These are phyloP conservation scores for Horisme vitalbata DNA, from an alignment of 2,888 invertebrate species.

Conservation along the genomic window DNA sequence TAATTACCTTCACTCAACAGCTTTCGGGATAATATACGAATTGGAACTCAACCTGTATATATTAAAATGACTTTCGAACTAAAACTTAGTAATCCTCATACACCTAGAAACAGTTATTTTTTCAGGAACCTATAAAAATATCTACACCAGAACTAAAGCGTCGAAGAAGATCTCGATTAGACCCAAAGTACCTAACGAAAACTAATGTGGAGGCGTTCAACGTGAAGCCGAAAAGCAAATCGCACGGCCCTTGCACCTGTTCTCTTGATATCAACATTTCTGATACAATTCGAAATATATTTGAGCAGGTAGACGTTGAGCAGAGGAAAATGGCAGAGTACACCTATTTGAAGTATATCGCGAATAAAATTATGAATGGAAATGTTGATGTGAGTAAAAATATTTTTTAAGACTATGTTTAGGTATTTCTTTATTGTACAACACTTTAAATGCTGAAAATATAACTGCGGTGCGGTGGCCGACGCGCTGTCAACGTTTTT, in stretches of 20 bases:
- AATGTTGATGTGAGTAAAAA: conserved; percentile 57
- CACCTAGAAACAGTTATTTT: not conserved
- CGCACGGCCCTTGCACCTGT: conserved; percentile 68
- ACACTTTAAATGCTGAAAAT: too few relatives aligned
- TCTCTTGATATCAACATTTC: conserved; percentile 66
- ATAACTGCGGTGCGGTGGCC: too few relatives aligned
- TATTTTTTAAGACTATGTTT: not conserved
- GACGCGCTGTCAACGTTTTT: too few relatives aligned
- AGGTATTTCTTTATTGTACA: too few relatives aligned
- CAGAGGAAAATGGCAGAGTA: conserved; percentile 67
- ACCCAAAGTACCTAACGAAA: conserved; percentile 57
- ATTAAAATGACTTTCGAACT: too few relatives aligned
- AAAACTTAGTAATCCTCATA: too few relatives aligned
- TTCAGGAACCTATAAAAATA: conserved; percentile 57
- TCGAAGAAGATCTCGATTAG: conserved; percentile 42
- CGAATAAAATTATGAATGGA: conserved; percentile 61
- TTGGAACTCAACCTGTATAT: too few relatives aligned
- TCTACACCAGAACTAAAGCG: conserved; percentile 45
- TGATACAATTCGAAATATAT: conserved; percentile 71
- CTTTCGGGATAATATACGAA: too few relatives aligned
- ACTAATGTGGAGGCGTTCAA: conserved; percentile 67
- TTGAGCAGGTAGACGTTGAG: conserved; percentile 70
- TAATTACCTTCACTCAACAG: too few relatives aligned
- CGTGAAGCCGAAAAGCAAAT: conserved; percentile 55
- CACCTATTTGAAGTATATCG: conserved; percentile 67